Base-by-base conservation (phyloP, 2,888 invertebrate species). In the Xestia rhomboidea region DNA sequence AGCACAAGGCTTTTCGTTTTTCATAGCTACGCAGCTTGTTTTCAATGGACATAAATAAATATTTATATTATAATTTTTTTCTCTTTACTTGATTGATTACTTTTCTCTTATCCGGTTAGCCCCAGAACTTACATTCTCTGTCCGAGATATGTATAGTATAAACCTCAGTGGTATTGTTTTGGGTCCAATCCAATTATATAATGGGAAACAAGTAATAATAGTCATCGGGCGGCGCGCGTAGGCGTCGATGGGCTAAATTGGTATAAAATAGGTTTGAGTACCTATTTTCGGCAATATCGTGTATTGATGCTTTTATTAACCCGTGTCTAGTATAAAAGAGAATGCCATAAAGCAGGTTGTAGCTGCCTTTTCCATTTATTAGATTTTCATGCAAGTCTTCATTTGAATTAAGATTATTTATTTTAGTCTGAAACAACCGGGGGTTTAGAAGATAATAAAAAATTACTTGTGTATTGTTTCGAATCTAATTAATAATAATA, bases 1-100 rank as follows among this genome's bases (percentile, higher is more conserved):
- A 75, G 75, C 38, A 18, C 41, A 0, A 75, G 4, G 30, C 24
- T 74, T 57, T 27, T 15, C 10, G n/a, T 30, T 64, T 64, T n/a
- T 41, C 8, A 8, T n/a, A 15, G 15, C n/a, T 64, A 64, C 38
- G 38, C 13, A n/a, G n/a, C 7, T 15, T 18, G 8, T 60, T 30
- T 60, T 30, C 18, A 8, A 30, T 60, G 30, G 30, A 30, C 54
- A 18, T 30, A 60, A 30, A 30, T 18, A 30, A 27, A 27, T n/a
- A 57, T 6, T 15, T 27, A 27, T 57, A 57, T 27, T 15, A n/a
- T n/a, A n/a, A n/a, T 27, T 11, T 27, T 41, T 41, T 10, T 5
- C 8, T 1, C n/a, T n/a, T 13, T 0, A 27, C 7, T 13, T n/a
- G 15, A 15, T 15, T 27, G 57, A 57, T 57, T 57, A 54, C 13